Percentiles rank a stretch among this genome's conserved stretches.
phyloP scores from a whole-genome alignment of 2,113 vertebrate genomes.

The Myrmecobius fasciatus region DNA sequence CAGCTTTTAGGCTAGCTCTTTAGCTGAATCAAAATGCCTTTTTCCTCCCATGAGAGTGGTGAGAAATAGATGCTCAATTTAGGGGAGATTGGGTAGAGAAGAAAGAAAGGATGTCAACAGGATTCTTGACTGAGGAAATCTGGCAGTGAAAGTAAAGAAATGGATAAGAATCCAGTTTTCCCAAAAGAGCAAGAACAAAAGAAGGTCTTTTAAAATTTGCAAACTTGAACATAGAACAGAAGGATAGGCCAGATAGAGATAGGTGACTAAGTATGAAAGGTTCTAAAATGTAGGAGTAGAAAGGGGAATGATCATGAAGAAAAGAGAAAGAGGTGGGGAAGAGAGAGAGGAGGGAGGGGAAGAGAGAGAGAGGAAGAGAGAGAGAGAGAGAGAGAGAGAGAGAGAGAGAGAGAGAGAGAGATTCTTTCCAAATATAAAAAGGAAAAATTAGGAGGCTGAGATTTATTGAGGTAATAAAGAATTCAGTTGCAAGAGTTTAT shows the following conservation, averaged over 20 bases:
- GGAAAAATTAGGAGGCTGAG: too few relatives aligned
- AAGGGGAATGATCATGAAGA: background rate
- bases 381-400: too few relatives aligned
- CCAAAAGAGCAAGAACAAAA: too few relatives aligned
- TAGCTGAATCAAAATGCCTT: background rate
- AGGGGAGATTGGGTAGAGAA: background rate
- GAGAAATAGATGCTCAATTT: background rate
- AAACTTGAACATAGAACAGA: background rate
- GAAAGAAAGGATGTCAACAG: background rate
- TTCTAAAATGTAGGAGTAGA: background rate
- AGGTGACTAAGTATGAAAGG: background rate
- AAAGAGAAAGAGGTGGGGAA: too few relatives aligned
- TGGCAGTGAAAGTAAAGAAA: too few relatives aligned
- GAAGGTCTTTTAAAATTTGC: too few relatives aligned
- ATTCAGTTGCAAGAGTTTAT: background rate
- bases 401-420: background rate
- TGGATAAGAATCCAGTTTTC: too few relatives aligned
- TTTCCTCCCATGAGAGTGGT: background rate
- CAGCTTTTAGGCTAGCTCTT: background rate
- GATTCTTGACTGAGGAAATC: too few relatives aligned
- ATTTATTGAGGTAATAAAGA: too few relatives aligned
- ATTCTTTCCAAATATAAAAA: background rate
- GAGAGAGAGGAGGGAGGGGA: too few relatives aligned
- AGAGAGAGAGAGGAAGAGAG: too few relatives aligned
- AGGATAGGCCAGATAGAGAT: background rate